A percentile compares a stretch with the other conserved stretches of the same genome.
phyloP scores from a whole-genome alignment of 2,888 invertebrate species.

The Cyaniris semiargus region DNA sequence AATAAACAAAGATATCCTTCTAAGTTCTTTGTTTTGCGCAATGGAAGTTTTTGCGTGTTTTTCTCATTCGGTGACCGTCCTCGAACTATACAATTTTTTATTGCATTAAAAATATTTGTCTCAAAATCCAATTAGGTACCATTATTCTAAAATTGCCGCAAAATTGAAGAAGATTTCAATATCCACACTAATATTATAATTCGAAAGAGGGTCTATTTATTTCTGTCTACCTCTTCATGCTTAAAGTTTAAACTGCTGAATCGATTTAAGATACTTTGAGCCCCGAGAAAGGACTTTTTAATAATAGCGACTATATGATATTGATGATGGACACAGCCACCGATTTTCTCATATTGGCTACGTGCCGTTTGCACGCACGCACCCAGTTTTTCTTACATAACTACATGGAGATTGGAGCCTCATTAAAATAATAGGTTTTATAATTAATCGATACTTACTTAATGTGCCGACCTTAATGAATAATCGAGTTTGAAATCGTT shows the following conservation, averaged over 20 bases:
- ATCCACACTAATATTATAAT: too few relatives aligned
- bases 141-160: too few relatives aligned
- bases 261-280: too few relatives aligned
- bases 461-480: conserved; percentile 26
- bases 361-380: conserved; percentile 29
- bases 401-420: background rate
- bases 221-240: too few relatives aligned
- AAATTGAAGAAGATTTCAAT: too few relatives aligned
- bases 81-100: background rate
- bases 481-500: background rate
- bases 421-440: conserved; percentile 26
- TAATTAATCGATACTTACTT: conserved; percentile 22
- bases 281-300: too few relatives aligned
- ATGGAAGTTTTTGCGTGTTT: background rate
- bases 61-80: background rate
- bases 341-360: conserved; percentile 5
- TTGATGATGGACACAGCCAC: too few relatives aligned
- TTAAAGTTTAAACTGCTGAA: too few relatives aligned
- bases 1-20: background rate
- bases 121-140: too few relatives aligned
- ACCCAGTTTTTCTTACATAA: conserved; percentile 1
- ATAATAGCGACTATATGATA: too few relatives aligned
- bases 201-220: too few relatives aligned
- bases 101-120: background rate
- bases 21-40: background rate